Evolutionary conservation across 2,113 vertebrate genomes (phyloP), one percentile per base, ranked within the genome.

Genomic region (Bettongia penicillata): DNA sequence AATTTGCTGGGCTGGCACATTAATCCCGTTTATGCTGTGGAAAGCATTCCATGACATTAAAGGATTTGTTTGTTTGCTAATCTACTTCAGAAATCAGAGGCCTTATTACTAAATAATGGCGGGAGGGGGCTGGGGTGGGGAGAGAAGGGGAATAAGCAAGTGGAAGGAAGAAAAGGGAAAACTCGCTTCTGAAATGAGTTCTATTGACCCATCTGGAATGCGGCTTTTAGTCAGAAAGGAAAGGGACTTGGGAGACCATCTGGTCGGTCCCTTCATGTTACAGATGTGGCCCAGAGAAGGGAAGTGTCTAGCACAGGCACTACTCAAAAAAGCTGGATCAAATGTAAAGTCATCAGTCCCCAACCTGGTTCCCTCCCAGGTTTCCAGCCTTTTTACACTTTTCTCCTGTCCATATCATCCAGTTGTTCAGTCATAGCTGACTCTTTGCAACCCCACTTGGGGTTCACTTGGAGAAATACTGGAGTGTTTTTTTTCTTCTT

Each of bases 21-120:
- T 96, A 97, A 98, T 97, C 97, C 95, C 97, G 37, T 91, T 97
- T 96, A 97, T 95, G 93, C 96, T 92, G 94, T 51, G 97, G 96
- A 97, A 98, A 98, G 95, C 97, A 98, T 96, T 98, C 92, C 95
- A 90, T 91, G 95, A 97, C 96, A 97, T 97, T 97, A 96, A 96
- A 98, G 97, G 96, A 97, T 98, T 97, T 97, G 95, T 98, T 96
- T 97, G 96, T 98, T 98, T 98, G 96, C 97, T 98, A 92, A 98
- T 98, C 98, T 97, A 51, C 94, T 98, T 97, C 96, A 97, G 95
- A 96, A 97, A 96, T 97, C 92, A 89, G 31, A 95, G 97, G 93
- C 93, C 96, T 97, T 96, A 51, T 94, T 92, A 91, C 84, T 97
- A 97, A 98, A 97, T 95, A 96, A 98, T 23, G 68, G 16, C 68